These are phyloP conservation scores for Diuraphis noxia DNA, from an alignment of 1,140 invertebrate species.

Conservation along the genomic window DNA sequence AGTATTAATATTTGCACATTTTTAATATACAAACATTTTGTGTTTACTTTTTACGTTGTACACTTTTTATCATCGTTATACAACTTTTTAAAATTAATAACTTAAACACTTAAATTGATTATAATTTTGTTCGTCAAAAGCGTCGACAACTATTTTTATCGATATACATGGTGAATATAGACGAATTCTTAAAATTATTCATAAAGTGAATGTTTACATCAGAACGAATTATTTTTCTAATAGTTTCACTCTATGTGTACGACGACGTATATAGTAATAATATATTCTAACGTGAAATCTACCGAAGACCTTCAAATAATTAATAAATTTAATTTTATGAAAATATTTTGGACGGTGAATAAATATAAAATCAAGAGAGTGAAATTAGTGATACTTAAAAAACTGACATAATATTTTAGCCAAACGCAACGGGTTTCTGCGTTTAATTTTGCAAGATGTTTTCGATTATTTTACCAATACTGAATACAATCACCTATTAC, in stretches of 20 bases:
- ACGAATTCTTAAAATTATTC: neutral
- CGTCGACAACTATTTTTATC: neutral
- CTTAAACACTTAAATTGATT: neutral
- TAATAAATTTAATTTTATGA: neutral
- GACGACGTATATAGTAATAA: neutral
- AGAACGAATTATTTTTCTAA: neutral
- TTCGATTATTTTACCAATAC: neutral
- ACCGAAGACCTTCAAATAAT: neutral
- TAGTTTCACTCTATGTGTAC: neutral
- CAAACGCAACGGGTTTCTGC: neutral
- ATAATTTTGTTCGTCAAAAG: neutral
- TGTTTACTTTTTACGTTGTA: neutral
- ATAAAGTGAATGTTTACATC: slow-evolving; percentile 28
- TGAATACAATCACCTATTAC: neutral
- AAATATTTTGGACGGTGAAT: neutral
- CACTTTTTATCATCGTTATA: neutral
- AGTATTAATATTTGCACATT: neutral
- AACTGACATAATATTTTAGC: neutral
- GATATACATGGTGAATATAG: too few species aligned
- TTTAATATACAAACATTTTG: neutral
- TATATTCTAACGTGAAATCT: neutral
- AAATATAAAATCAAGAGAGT: neutral
- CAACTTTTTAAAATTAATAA: neutral
- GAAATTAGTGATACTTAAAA: neutral
- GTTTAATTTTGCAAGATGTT: neutral